Percentiles rank a stretch among this genome's conserved stretches.
phyloP scores from a whole-genome alignment of 2,113 vertebrate species.

The Gadus chalcogrammus region DNA sequence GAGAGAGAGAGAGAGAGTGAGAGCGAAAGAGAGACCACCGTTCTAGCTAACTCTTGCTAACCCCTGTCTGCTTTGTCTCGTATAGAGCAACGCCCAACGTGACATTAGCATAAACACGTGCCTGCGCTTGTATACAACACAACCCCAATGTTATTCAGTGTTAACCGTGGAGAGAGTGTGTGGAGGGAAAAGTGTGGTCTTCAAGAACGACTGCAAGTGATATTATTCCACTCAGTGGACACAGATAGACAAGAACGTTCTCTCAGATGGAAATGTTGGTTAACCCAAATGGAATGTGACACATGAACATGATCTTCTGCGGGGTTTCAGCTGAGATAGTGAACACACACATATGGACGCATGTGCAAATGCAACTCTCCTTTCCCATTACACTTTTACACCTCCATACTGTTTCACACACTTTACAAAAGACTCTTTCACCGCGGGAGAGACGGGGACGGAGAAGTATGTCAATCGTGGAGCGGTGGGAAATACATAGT shows the following conservation, averaged over 20 bases:
- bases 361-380: conserved; percentile 3
- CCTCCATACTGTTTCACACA: conserved; percentile 45
- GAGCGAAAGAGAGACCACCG: neutral
- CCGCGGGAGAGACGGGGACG: neutral
- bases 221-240: no score
- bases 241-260: no score
- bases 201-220: no score
- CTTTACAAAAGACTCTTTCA: conserved; percentile 52
- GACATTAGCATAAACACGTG: no score
- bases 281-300: conserved; percentile 42
- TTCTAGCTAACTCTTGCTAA: no score
- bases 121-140: no score
- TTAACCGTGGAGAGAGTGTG: no score
- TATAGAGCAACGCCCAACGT: no score
- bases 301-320: conserved; percentile 49
- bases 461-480: conserved; percentile 50
- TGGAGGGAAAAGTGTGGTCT: no score
- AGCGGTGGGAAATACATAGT: conserved; percentile 72
- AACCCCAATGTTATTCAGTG: no score
- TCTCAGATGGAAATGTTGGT: no score
- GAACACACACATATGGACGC: conserved; percentile 9
- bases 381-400: conserved; percentile 51
- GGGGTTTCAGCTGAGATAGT: conserved; percentile 40
- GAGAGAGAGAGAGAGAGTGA: neutral
- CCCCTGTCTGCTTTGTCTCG: no score